Percentiles rank a stretch among this genome's conserved stretches.
Evolutionary conservation across 2,888 invertebrate genomes (phyloP).

Genomic region (Acholoe squamosa): DNA sequence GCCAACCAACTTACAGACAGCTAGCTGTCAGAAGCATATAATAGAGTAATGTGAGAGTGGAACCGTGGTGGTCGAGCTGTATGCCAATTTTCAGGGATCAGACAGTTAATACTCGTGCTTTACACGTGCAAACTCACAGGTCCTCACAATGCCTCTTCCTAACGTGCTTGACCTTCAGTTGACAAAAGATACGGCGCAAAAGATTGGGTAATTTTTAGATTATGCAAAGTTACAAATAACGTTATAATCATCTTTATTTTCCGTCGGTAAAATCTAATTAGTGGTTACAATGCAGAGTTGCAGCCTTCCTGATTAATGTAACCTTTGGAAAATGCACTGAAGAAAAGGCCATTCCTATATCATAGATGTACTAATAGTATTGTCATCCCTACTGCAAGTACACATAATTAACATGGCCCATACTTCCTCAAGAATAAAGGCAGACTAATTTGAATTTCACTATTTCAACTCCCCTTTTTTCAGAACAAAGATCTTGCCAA

Average conservation of each 20-base stretch:
- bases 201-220: not conserved
- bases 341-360: not conserved
- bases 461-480: not conserved
- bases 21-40: too few relatives aligned
- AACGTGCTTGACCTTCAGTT: not conserved
- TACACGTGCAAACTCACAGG: too few relatives aligned
- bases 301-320: not conserved
- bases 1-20: too few relatives aligned
- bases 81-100: too few relatives aligned
- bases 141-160: not conserved
- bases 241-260: not conserved
- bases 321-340: not conserved
- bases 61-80: too few relatives aligned
- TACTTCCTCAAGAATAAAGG: not conserved
- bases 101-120: too few relatives aligned
- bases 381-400: not conserved
- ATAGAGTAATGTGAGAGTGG: too few relatives aligned
- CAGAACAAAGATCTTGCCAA: not conserved
- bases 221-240: not conserved
- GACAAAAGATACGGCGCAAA: not conserved
- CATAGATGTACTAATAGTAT: not conserved
- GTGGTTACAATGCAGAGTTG: not conserved
- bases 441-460: not conserved
- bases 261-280: conserved; percentile 7
- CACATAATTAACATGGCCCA: not conserved